Conservation (phyloP, 2,888 invertebrate genomes). For the Chaetogeoica ovagalla region DNA sequence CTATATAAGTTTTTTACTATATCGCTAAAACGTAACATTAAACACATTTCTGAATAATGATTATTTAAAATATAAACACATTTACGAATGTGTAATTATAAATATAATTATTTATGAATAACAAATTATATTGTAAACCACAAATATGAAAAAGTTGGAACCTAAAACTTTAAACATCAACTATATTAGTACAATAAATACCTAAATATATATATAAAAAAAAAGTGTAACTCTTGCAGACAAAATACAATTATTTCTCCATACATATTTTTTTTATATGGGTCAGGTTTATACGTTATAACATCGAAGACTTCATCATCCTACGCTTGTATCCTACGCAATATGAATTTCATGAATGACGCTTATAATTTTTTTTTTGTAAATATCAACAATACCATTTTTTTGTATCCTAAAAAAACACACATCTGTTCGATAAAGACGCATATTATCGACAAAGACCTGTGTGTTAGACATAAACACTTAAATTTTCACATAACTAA, state of each 20-base stretch:
- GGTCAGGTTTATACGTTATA: background rate
- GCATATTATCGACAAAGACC: background rate
- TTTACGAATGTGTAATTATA: too few species aligned
- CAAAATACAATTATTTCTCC: background rate
- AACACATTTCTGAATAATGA: too few species aligned
- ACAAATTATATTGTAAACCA: too few species aligned
- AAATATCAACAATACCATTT: slow-evolving; percentile 2
- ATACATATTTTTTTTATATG: background rate
- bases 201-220: too few species aligned
- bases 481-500: background rate
- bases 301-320: slow-evolving; percentile 2
- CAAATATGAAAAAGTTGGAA: too few species aligned
- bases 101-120: too few species aligned
- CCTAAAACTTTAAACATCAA: too few species aligned
- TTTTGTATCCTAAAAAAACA: background rate
- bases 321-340: slow-evolving; percentile 6
- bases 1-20: too few species aligned
- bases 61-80: too few species aligned
- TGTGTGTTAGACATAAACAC: background rate
- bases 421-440: background rate
- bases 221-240: background rate
- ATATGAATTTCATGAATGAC: background rate
- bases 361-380: background rate
- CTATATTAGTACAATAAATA: too few species aligned
- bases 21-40: too few species aligned